Base-by-base conservation (phyloP, 2,888 invertebrate species). In the Acleris literana region DNA sequence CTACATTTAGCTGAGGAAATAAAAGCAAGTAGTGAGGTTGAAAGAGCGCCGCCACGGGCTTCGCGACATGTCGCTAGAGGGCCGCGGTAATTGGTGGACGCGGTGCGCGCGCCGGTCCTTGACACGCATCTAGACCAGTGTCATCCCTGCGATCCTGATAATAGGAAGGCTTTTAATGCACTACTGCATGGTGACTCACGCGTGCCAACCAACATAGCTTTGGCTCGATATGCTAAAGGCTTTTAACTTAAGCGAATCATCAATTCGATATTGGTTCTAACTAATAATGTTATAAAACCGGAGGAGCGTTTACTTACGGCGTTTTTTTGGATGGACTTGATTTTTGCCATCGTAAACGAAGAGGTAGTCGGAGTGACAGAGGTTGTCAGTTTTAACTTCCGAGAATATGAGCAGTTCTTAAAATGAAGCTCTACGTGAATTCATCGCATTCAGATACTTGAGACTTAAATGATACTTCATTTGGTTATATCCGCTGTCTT, bases 1-100 rank as follows among this genome's bases (percentile, higher is more conserved):
- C 72, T 77, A 79, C 78, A 78, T 85, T 83, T 84, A 81, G 82
- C 79, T 79, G 76, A 75, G 82, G 75, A 84, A 86, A 86, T 84
- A 86, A 85, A 84, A 85, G 76, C 77, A 81, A 76, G 74, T 73
- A 73, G 71, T 70, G 71, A 73, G 76, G 76, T 83, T 87, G 79
- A 88, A 88, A 88, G 86, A 55, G 76, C 72, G 78, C 86, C 87
- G 87, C 85, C 80, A 72, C 76, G 74, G 76, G 76, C 75, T 76
- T 78, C 78, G 84, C 78, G 80, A 81, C 80, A 78, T 80, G 79
- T 79, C 78, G 75, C 81, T 84, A 81, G 81, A 85, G 78, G 85
- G 81, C 77, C 74, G 84, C 87, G 86, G 84, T 90, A 89, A 90
- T 89, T 90, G 87, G 83, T 82, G 79, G 78, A 78, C 80, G 80